Conservation (phyloP, 1,140 invertebrate species). For the Orius insidiosus region DNA sequence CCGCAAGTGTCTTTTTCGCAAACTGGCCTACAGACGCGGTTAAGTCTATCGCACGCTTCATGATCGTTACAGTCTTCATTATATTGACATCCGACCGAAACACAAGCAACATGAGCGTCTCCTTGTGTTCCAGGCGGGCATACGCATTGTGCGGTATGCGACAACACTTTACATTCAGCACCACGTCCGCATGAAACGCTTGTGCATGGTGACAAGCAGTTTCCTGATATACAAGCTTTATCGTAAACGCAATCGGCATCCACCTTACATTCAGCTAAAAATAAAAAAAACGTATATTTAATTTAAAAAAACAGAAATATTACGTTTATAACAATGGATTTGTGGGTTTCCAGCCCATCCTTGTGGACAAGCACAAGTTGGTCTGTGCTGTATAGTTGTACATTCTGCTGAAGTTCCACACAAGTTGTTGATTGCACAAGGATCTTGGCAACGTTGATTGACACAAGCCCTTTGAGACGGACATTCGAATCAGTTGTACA, state of each 20-base stretch:
- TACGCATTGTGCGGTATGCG: constrained; percentile 57
- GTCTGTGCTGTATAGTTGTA: constrained; percentile 48
- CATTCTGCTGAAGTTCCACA: constrained; percentile 68
- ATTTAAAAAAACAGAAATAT: constrained; percentile 25
- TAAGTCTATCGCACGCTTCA: constrained; percentile 68
- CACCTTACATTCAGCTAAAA: constrained; percentile 61
- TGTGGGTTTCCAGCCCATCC: constrained; percentile 77
- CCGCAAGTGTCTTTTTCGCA: constrained; percentile 58
- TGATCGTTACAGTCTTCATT: constrained; percentile 77
- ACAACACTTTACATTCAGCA: constrained; percentile 49
- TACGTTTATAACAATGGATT: constrained; percentile 70
- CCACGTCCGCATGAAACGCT: constrained; percentile 53
- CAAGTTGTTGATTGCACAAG: constrained; percentile 53
- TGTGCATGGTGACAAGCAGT: constrained; percentile 63
- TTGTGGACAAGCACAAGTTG: constrained; percentile 61
- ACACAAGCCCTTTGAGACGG: constrained; percentile 58
- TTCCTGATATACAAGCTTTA: constrained; percentile 57
- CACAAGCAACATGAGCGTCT: constrained; percentile 57
- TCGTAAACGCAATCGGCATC: constrained; percentile 74
- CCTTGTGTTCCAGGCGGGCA: constrained; percentile 74
- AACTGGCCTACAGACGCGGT: constrained; percentile 63
- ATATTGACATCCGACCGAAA: constrained; percentile 65
- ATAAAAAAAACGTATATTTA: neutral
- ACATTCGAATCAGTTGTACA: constrained; percentile 58
- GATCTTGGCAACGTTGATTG: constrained; percentile 55